Evolutionary conservation across 1,140 invertebrate genomes (phyloP).

Genomic region (Eupristina koningsbergeri): DNA sequence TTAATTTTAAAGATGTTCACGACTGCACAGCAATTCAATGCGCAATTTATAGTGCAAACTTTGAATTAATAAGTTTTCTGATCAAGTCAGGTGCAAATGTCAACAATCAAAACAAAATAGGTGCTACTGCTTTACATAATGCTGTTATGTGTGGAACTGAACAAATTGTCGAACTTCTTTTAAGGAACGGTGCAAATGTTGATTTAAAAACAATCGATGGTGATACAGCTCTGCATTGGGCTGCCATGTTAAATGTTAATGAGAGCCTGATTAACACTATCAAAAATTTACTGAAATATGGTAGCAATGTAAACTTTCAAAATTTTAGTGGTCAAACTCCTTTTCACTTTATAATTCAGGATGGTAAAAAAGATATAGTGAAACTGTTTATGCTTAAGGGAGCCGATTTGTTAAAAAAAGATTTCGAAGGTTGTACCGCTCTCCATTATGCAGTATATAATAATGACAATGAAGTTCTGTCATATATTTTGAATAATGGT

Average conservation of each 20-base stretch:
- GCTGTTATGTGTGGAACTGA: not conserved
- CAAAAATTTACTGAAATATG: not conserved
- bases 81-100: slow-evolving; percentile 4
- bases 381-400: not conserved
- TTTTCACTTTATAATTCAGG: not conserved
- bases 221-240: not conserved
- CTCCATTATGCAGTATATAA: not conserved
- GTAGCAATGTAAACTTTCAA: not conserved
- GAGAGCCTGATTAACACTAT: too few species aligned
- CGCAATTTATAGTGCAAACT: not conserved
- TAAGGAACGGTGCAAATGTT: not conserved
- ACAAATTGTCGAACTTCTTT: not conserved
- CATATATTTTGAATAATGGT: not conserved
- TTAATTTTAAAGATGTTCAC: slow-evolving; percentile 13
- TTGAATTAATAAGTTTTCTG: not conserved
- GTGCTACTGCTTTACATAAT: slow-evolving; percentile 6
- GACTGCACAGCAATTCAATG: not conserved
- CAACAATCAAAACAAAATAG: slow-evolving; percentile 11
- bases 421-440: not conserved
- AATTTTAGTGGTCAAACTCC: not conserved
- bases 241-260: not conserved
- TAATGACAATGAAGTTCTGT: not conserved
- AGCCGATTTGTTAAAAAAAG: not conserved
- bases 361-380: not conserved
- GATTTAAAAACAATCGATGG: not conserved